These are phyloP conservation scores for Pseudomyrmex sp. DNA, from an alignment of 1,140 invertebrate genomes.

Conservation along the genomic window DNA sequence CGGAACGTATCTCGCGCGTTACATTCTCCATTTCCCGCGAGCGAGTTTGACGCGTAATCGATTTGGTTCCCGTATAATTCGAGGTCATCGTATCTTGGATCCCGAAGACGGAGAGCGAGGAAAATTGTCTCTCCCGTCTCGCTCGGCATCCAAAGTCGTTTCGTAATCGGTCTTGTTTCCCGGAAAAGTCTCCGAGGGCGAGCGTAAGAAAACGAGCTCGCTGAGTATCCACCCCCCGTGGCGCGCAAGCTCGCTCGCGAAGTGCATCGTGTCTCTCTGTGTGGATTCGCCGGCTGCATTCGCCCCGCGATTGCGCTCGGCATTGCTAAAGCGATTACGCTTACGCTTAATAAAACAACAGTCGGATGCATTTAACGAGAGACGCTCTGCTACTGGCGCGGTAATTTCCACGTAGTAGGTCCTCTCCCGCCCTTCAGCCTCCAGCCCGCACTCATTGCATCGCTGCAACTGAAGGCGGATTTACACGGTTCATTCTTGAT, in stretches of 20 bases:
- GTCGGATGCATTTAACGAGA: conserved; percentile 64
- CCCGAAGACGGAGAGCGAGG: background rate
- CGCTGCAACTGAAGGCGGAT: conserved; percentile 39
- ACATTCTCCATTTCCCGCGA: conserved; percentile 5
- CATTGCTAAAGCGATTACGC: conserved; percentile 60
- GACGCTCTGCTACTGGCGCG: conserved; percentile 55
- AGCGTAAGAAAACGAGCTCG: conserved; percentile 14
- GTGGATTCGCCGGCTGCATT: conserved; percentile 40
- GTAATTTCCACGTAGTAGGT: conserved; percentile 49
- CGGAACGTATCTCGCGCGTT: background rate
- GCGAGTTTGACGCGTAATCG: background rate
- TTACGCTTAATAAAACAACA: conserved; percentile 67
- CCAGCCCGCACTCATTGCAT: background rate
- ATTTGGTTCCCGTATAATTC: background rate
- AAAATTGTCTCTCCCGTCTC: background rate
- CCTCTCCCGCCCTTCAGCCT: background rate
- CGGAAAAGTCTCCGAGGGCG: conserved; percentile 17
- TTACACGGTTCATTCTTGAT: conserved; percentile 38
- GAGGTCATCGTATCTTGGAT: background rate
- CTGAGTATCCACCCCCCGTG: background rate
- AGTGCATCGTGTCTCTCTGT: conserved; percentile 11
- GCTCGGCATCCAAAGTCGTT: background rate
- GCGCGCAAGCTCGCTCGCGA: background rate
- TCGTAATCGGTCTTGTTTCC: conserved; percentile 12
- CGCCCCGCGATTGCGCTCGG: conserved; percentile 36